phyloP scores from a whole-genome alignment of 2,888 invertebrate species.

The Cryptus armator region DNA sequence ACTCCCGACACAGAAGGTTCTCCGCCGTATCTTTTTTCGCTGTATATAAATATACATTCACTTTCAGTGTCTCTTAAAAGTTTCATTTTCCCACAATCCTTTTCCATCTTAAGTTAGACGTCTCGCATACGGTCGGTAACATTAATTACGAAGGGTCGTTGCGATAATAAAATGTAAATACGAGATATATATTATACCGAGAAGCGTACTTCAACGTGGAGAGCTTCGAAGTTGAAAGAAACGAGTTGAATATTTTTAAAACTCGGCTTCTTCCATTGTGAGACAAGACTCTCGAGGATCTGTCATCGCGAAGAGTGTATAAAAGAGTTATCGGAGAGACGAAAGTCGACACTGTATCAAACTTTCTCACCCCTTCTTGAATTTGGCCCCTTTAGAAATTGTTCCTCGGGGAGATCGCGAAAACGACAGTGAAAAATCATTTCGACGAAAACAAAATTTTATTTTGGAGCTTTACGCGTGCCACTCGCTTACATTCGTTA shows the following conservation, averaged over 20 bases:
- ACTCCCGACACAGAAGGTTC: constrained; percentile 23
- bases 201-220: too few relatives aligned
- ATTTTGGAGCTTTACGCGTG: neutral
- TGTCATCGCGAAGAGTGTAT: neutral
- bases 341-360: neutral
- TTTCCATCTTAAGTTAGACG: neutral
- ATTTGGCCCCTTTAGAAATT: constrained; percentile 9
- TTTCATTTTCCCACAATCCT: constrained; percentile 25
- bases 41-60: constrained; percentile 26
- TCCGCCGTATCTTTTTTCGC: constrained; percentile 33
- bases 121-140: too few relatives aligned
- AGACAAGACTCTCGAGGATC: neutral
- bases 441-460: neutral
- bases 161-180: neutral
- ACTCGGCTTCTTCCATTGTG: neutral
- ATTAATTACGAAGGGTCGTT: neutral
- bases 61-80: constrained; percentile 37
- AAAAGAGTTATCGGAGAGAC: neutral
- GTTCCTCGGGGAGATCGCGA: constrained; percentile 13
- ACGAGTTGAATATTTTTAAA: neutral
- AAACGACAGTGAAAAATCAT: neutral
- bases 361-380: neutral
- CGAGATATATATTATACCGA: too few relatives aligned
- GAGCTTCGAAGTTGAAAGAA: neutral
- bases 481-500: too few relatives aligned